Evolutionary conservation across 35 echinoderm and acorn worm genomes (phyloP).

Genomic region (Apostichopus parvimensis): DNA sequence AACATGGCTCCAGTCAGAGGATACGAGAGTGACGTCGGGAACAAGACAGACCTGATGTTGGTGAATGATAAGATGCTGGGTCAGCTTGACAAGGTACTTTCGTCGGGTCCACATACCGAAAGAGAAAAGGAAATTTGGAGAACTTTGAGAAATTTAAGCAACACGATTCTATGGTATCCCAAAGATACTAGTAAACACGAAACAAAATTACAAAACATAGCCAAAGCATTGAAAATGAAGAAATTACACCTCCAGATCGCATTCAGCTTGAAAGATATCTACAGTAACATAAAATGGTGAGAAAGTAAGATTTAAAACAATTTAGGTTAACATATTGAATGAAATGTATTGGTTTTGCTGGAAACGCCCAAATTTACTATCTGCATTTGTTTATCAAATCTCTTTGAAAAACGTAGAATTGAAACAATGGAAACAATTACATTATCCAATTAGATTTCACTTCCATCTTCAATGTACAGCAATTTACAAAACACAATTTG

Average conservation of each 20-base stretch:
- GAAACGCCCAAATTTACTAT: no score
- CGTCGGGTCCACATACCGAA: background rate
- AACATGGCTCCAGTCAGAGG: constrained; percentile 59
- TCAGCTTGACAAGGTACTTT: background rate
- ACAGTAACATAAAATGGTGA: constrained; percentile 30
- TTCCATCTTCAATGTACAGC: no score
- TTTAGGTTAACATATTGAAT: no score
- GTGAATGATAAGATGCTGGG: constrained; percentile 37
- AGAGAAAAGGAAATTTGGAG: background rate
- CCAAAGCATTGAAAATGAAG: background rate
- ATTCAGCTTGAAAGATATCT: constrained; percentile 15
- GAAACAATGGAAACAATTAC: no score
- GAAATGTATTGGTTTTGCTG: no score
- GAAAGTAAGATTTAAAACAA: background rate
- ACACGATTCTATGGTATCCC: constrained; percentile 22
- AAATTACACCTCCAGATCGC: background rate
- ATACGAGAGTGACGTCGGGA: constrained; percentile 56
- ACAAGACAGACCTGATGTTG: constrained; percentile 41
- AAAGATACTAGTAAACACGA: background rate
- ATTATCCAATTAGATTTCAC: no score
- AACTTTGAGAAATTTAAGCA: background rate
- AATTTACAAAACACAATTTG: no score
- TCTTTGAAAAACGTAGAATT: no score
- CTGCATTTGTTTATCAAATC: no score
- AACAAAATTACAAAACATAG: background rate